Evolutionary conservation across 2,888 invertebrate species (phyloP), one percentile per base, ranked within the genome.

Genomic region (Morpho achilles): DNA sequence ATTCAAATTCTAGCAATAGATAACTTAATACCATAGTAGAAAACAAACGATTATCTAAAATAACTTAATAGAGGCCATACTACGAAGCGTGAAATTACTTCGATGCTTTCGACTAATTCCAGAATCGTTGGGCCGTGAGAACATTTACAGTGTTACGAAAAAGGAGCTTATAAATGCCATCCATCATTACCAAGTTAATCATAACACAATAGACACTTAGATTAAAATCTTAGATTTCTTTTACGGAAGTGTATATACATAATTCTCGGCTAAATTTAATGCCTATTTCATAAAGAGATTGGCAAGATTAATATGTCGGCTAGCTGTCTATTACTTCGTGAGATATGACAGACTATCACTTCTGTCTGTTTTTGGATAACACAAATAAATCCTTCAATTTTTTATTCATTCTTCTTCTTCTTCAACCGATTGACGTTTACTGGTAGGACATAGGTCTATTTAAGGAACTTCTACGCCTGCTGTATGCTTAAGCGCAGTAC

Each of bases 21-120:
- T 9, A 49, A 56, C 44, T 22, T 39, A 9, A 9, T 50, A 9
- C 9, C 23, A n/a, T 44, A 39, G 39, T 47, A 50, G 39, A 50
- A 50, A 50, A 53, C 45, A 51, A 61, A 50, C 41, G 32, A 54
- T 54, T 44, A 47, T 40, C 51, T 16, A 40, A 60, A 59, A 62
- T 60, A 52, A 60, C 59, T 54, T 54, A 51, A 55, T 60, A 56
- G 55, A 63, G 60, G 66, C 60, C 64, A 63, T 50, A 68, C 68
- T 62, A 59, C 68, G 61, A 65, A 76, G 73, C 82, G 80, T 73
- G 75, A 82, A 77, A 77, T 76, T 65, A 72, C 69, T 70, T 71
- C 69, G 61, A 69, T 66, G 65, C 66, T 67, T 66, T 66, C 66
- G 63, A 66, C 67, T 63, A 68, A 66, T 68, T 51, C 64, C 55